Evolutionary conservation across 2,113 vertebrate genomes (phyloP).

Genomic region (Orthonyx spaldingii): DNA sequence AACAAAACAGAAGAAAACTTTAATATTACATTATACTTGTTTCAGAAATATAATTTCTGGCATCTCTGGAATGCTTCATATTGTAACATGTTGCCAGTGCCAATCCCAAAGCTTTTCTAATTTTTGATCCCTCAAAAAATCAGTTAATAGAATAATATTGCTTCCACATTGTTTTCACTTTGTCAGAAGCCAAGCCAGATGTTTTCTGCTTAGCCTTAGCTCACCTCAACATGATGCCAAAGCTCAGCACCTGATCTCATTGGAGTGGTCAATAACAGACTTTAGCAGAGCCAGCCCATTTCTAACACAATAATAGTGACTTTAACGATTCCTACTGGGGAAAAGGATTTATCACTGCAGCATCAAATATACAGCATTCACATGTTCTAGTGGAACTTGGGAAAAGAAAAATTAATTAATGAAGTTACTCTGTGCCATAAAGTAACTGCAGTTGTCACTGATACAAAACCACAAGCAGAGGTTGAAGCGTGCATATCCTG

Average conservation of each 20-base stretch:
- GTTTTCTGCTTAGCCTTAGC: neutral
- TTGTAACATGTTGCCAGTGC: neutral
- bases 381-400: neutral
- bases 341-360: neutral
- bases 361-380: neutral
- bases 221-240: neutral
- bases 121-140: neutral
- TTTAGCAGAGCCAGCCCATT: neutral
- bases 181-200: neutral
- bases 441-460: neutral
- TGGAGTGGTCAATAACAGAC: neutral
- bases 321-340: neutral
- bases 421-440: neutral
- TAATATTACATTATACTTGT: neutral
- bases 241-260: neutral
- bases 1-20: neutral
- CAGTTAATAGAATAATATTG: neutral
- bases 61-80: neutral
- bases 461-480: neutral
- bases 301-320: neutral
- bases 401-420: neutral
- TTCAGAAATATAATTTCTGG: neutral
- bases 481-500: neutral
- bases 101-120: neutral
- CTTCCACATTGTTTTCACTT: neutral